Base-by-base conservation (phyloP, 2,888 invertebrate genomes). In the Smittia sp. region DNA sequence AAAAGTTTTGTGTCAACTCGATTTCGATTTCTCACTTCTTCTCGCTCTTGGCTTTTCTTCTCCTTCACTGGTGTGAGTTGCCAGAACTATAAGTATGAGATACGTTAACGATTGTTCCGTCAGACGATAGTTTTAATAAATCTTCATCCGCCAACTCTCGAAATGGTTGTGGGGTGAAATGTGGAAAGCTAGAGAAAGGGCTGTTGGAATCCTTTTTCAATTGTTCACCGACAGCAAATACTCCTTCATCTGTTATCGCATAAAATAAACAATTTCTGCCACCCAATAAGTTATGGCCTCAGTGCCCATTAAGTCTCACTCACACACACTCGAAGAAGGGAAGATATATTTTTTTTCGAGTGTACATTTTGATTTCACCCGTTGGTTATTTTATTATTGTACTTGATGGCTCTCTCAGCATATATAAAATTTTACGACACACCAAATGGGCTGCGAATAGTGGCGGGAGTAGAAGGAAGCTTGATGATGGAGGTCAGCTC, bases 251-350 rank as follows among this genome's bases (percentile, higher is more conserved):
- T 62, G 62, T 62, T 62, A 46, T 46, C 46, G 46, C 46, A 46
- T 46, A 65, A 70, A 70, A 70, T 70, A 70, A 70, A 70, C 70
- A 70, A 70, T 68, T 68, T 68, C 27, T 68, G 68, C 68, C 68
- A 68, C 68, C 68, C 68, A 22, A 68, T 68, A 68, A 68, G 22
- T 68, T 52, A 68, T 2, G n/a, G 46, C 11, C n/a, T 58, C 58
- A 7, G 18, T 9, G 20, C 58, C 58, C 58, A 58, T 58, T 18
- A 58, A 58, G 58, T 18, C 58, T 58, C 58, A 58, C 58, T 20
- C 18, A 58, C 58, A n/a, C 11, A 15, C 58, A 18, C 15, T 9
- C 38, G 11, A 38, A 9, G 38, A 38, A 6, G 6, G 7, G 38
- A 6, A 38, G 7, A 38, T 6, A 46, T 6, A 46, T 66, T n/a